Percentiles rank a stretch among this genome's conserved stretches.
Evolutionary conservation across 2,888 invertebrate species (phyloP).

Genomic region (Thalpophila matura): DNA sequence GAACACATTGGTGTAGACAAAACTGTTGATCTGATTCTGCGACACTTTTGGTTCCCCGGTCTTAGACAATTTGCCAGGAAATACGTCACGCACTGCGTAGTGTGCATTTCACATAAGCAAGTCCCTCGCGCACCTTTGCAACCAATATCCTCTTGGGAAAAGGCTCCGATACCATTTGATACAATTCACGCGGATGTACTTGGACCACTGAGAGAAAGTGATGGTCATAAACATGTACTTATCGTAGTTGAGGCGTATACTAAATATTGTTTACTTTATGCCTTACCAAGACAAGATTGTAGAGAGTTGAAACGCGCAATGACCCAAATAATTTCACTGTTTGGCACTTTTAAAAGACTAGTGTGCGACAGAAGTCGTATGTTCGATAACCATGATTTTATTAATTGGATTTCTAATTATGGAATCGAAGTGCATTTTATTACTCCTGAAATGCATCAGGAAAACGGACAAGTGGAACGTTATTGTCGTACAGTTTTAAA

Average conservation of each 20-base stretch:
- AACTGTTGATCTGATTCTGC: neutral
- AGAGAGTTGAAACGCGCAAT: neutral
- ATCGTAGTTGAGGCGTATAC: slow-evolving; percentile 3
- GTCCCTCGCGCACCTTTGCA: neutral
- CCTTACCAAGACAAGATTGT: neutral
- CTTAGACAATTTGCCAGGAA: neutral
- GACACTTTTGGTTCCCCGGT: neutral
- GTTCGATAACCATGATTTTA: neutral
- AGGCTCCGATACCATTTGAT: neutral
- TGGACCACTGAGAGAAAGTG: neutral
- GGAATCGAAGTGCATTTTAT: slow-evolving; percentile 28
- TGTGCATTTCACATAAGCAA: neutral
- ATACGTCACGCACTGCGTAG: neutral
- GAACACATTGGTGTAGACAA: slow-evolving; percentile 1
- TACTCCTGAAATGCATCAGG: slow-evolving; percentile 56
- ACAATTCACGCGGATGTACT: neutral
- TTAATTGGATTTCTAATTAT: neutral
- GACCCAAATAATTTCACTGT: neutral
- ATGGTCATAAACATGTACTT: neutral
- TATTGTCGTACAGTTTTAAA: slow-evolving; percentile 49
- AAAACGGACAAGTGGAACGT: slow-evolving; percentile 52
- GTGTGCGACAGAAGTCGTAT: neutral
- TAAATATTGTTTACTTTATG: slow-evolving; percentile 1
- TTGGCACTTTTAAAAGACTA: slow-evolving; percentile 5
- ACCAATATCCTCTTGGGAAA: neutral